A percentile compares a stretch with the other conserved stretches of the same genome.
These are phyloP conservation scores for Ptiloglossa arizonensis DNA, from an alignment of 1,140 invertebrate species.

Conservation along the genomic window DNA sequence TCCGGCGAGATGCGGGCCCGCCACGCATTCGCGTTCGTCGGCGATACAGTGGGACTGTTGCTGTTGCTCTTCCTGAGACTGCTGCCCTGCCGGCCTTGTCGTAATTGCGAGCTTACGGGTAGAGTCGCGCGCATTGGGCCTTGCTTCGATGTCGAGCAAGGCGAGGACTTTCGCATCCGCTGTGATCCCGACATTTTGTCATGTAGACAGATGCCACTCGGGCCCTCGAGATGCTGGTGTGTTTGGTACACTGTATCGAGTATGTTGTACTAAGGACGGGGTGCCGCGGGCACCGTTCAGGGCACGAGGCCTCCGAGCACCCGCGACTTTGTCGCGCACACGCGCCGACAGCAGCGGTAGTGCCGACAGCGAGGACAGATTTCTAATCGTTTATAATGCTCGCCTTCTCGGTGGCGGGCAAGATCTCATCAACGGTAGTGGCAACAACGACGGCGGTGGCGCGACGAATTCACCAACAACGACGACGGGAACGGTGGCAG, in stretches of 20 bases:
- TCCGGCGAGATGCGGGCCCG: slow-evolving; percentile 86
- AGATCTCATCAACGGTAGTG: slow-evolving; percentile 32
- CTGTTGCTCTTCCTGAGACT: slow-evolving; percentile 84
- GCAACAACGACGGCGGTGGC: slow-evolving; percentile 5
- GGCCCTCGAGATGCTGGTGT: slow-evolving; percentile 14
- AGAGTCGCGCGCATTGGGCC: slow-evolving; percentile 89
- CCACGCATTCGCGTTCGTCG: slow-evolving; percentile 84
- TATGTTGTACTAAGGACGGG: slow-evolving; percentile 36
- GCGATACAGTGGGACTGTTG: slow-evolving; percentile 86
- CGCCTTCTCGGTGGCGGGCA: slow-evolving; percentile 35
- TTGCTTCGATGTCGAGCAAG: slow-evolving; percentile 85
- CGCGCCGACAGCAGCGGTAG: slow-evolving; percentile 48
- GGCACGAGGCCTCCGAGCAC: slow-evolving; percentile 56
- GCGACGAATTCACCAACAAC: slow-evolving; percentile 43
- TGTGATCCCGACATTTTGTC: slow-evolving; percentile 84
- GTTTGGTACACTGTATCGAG: slow-evolving; percentile 19
- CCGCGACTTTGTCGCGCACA: slow-evolving; percentile 53
- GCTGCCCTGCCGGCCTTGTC: slow-evolving; percentile 82
- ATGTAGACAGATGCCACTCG: slow-evolving; percentile 53
- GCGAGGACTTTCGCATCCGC: slow-evolving; percentile 86
- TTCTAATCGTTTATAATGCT: slow-evolving; percentile 5
- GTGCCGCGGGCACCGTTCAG: slow-evolving; percentile 53
- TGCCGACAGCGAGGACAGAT: slow-evolving; percentile 31
- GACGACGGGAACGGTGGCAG: slow-evolving; percentile 30
- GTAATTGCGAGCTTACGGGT: slow-evolving; percentile 87